Evolutionary conservation across 2,797 vertebrate species (phyloP), one percentile per base, ranked within the genome.

Genomic region (Acipenser oxyrinchus): DNA sequence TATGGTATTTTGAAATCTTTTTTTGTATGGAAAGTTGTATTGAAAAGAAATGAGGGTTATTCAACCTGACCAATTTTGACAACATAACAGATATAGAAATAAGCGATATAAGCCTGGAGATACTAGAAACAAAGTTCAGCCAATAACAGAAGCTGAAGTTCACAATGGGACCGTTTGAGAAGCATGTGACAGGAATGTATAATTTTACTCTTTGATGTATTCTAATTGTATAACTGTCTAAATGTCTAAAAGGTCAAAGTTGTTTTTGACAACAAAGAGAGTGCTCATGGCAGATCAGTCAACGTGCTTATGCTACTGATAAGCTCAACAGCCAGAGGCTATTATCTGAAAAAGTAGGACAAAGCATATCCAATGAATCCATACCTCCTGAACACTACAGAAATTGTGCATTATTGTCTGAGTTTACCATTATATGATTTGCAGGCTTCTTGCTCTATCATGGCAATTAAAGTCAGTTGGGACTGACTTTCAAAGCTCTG

Each of bases 231-330:
- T 37, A 23, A 62, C 48, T 62, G 60, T 62, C 60, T 37, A 62
- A 62, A 62, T 37, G 60, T 48, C n/a, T 37, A 48, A 62, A 62
- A 62, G 60, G 60, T 62, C 60, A 62, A 48, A 62, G 60, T 62
- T 7, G 18, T 18, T 62, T 62, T 37, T 62, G 13, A 62, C 60
- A 62, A 62, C 60, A 62, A 62, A 62, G 48, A 37, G 60, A 62
- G 60, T 37, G 18, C 60, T 62, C 18, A 23, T 62, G 60, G 48
- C 18, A 18, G 18, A 62, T 62, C 60, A 62, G 60, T 18, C 60
- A 62, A 62, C 10, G 18, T 48, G 60, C 18, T 62, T 62, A 37
- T 18, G 11, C 13, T 62, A 62, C 60, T 37, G 60, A 62, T 23
- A 62, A 62, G 18, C 11, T 6, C 13, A 62, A 37, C 10, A 23